Conservation (phyloP, 2,888 invertebrate species). For the Hirtodrosophila trivittata region DNA sequence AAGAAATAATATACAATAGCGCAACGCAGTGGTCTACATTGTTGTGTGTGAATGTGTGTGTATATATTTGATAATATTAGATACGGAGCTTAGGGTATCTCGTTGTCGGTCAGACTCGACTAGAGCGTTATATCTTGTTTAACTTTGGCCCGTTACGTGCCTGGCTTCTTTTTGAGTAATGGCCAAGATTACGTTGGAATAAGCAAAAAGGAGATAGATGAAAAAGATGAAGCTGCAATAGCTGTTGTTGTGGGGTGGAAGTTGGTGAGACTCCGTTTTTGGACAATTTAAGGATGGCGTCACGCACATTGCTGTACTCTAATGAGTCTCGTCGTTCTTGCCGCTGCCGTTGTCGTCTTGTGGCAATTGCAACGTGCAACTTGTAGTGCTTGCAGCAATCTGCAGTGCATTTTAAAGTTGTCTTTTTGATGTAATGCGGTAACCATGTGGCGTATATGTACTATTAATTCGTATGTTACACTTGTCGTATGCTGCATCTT, state of each 20-base stretch:
- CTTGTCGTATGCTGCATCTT: too few species aligned
- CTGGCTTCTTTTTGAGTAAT: conserved; percentile 72
- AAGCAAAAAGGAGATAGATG: conserved; percentile 44
- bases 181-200: conserved; percentile 73
- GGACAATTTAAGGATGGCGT: conserved; percentile 71
- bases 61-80: too few species aligned
- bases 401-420: conserved; percentile 13
- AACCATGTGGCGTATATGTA: conserved; percentile 57
- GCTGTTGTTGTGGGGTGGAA: neutral
- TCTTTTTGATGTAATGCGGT: conserved; percentile 35
- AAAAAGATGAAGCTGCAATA: conserved; percentile 15
- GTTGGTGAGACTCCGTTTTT: conserved; percentile 37
- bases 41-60: too few species aligned
- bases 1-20: too few species aligned
- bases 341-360: conserved; percentile 27
- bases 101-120: too few species aligned
- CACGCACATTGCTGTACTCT: conserved; percentile 73
- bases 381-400: conserved; percentile 43
- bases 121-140: too few species aligned
- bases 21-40: too few species aligned
- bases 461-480: conserved; percentile 50
- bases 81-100: too few species aligned
- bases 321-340: conserved; percentile 59
- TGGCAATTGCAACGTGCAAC: conserved; percentile 72
- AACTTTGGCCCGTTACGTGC: conserved; percentile 64